Evolutionary conservation across 2,888 invertebrate genomes (phyloP).

Genomic region (Perizoma flavofasciatum): DNA sequence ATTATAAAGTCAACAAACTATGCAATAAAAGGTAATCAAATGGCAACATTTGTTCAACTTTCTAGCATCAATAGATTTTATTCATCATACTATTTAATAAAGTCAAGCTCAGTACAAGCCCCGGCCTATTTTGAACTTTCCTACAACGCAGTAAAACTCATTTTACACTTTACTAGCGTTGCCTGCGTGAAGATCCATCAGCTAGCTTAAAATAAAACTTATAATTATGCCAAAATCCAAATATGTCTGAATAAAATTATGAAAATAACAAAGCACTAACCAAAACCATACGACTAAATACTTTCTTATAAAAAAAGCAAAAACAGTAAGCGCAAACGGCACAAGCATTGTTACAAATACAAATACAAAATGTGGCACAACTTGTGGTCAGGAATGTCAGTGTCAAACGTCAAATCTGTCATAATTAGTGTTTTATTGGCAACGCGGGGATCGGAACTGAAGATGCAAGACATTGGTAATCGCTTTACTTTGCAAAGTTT

Average conservation of each 20-base stretch:
- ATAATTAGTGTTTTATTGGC: slow-evolving; percentile 21
- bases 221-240: slow-evolving; percentile 20
- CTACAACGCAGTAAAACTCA: slow-evolving; percentile 10
- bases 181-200: slow-evolving; percentile 20
- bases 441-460: neutral
- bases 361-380: slow-evolving; percentile 24
- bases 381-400: slow-evolving; percentile 28
- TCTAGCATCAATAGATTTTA: too few relatives aligned
- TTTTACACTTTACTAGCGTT: slow-evolving; percentile 10
- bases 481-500: too few relatives aligned
- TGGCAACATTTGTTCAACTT: too few relatives aligned
- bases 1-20: too few relatives aligned
- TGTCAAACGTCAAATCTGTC: slow-evolving; percentile 25
- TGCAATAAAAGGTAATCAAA: too few relatives aligned
- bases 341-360: slow-evolving; percentile 42
- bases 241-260: slow-evolving; percentile 15
- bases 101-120: too few relatives aligned
- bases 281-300: slow-evolving; percentile 29
- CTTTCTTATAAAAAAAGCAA: slow-evolving; percentile 34
- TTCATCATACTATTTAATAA: too few relatives aligned
- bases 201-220: slow-evolving; percentile 28
- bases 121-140: too few relatives aligned
- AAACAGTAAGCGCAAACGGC: slow-evolving; percentile 46
- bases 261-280: slow-evolving; percentile 18
- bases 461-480: slow-evolving; percentile 7